phyloP scores from a whole-genome alignment of 2,888 invertebrate species.

The Petrolisthes manimaculis region DNA sequence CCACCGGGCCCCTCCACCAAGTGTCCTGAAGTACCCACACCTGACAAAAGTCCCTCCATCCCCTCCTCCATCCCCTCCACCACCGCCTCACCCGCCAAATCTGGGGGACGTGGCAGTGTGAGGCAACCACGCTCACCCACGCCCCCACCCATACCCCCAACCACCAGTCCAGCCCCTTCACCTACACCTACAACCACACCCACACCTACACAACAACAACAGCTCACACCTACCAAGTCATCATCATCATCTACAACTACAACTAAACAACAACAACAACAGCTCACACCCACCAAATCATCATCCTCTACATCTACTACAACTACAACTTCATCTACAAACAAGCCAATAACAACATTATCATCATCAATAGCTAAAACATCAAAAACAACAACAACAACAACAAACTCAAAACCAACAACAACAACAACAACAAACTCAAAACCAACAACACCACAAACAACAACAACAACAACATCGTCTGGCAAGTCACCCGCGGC shows the following conservation, averaged over 20 bases:
- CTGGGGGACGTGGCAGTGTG: slow-evolving; percentile 25
- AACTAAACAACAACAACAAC: not conserved
- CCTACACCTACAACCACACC: too few relatives aligned
- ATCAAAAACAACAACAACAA: not conserved
- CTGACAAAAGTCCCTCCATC: slow-evolving; percentile 43
- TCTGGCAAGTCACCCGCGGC: not conserved
- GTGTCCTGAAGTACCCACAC: slow-evolving; percentile 45
- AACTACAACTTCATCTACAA: not conserved
- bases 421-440: not conserved
- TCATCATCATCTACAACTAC: too few relatives aligned
- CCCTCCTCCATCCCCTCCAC: too few relatives aligned
- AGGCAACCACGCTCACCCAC: slow-evolving; percentile 40
- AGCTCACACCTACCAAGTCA: too few relatives aligned
- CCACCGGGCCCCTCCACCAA: slow-evolving; percentile 58
- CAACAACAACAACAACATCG: not conserved
- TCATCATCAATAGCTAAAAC: slow-evolving; percentile 6
- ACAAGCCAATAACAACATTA: not conserved
- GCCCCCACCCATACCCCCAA: slow-evolving; percentile 41
- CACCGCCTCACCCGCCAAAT: slow-evolving; percentile 43
- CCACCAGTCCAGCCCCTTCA: slow-evolving; percentile 18
- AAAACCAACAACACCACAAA: too few relatives aligned
- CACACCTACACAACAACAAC: too few relatives aligned
- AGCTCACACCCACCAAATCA: slow-evolving; percentile 4
- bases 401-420: not conserved
- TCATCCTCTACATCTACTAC: not conserved